Evolutionary conservation across 2,888 invertebrate genomes (phyloP).

Genomic region (Encarsia formosa): DNA sequence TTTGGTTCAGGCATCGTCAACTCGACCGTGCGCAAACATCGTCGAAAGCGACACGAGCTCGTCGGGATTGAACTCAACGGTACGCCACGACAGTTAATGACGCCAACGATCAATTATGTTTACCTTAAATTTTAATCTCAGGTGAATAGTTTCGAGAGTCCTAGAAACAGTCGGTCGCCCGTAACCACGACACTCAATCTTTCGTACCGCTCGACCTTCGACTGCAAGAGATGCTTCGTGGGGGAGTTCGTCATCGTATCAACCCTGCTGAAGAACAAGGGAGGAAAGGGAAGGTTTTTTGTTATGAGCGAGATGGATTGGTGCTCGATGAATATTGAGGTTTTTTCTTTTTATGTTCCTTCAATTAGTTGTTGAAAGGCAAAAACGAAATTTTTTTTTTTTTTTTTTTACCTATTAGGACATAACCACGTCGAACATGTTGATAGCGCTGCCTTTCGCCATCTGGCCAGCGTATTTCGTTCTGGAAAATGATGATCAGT

Average conservation of each 20-base stretch:
- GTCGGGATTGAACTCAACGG: too few species aligned
- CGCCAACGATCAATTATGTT: too few species aligned
- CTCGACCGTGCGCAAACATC: too few species aligned
- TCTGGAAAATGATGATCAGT: conserved; percentile 42
- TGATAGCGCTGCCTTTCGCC: conserved; percentile 44
- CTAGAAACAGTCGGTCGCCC: background rate
- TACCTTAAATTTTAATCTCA: background rate
- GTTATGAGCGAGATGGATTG: conserved; percentile 52
- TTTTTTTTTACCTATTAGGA: conserved; percentile 35
- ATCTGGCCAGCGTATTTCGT: conserved; percentile 50
- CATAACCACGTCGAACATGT: conserved; percentile 36
- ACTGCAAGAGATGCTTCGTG: conserved; percentile 50
- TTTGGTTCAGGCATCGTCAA: too few species aligned
- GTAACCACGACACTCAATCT: too few species aligned
- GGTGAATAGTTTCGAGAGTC: background rate
- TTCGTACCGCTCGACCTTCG: conserved; percentile 42
- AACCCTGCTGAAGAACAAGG: conserved; percentile 46
- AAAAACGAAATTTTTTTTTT: background rate
- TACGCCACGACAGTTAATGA: too few species aligned
- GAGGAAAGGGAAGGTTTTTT: conserved; percentile 49
- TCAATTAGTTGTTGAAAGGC: background rate
- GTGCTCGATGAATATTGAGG: conserved; percentile 45
- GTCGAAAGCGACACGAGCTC: too few species aligned
- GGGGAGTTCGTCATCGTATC: conserved; percentile 42
- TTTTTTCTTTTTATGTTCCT: conserved; percentile 28